Evolutionary conservation across 2,888 invertebrate genomes (phyloP).

Genomic region (Taenaris catops): DNA sequence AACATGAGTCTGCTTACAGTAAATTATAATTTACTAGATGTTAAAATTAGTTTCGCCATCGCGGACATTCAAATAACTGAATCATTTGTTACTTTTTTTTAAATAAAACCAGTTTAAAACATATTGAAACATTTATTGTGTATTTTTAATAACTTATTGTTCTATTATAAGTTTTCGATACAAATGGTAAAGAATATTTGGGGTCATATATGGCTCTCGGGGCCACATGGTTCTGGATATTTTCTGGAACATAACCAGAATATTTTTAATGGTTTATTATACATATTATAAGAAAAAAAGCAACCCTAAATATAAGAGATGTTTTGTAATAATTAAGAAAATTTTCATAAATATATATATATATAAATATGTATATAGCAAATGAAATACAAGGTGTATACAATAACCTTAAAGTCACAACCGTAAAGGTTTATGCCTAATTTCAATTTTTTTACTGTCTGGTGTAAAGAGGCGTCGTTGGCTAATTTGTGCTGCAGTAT

Average conservation of each 20-base stretch:
- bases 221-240: conserved; percentile 62
- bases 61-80: too few species aligned
- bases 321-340: too few species aligned
- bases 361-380: too few species aligned
- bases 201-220: conserved; percentile 55
- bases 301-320: too few species aligned
- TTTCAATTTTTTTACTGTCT: conserved; percentile 58
- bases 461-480: conserved; percentile 42
- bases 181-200: conserved; percentile 52
- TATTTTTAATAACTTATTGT: too few species aligned
- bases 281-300: too few species aligned
- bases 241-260: conserved; percentile 66
- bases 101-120: too few species aligned
- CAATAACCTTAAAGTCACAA: conserved; percentile 63
- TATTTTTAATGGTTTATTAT: too few species aligned
- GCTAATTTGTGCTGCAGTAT: conserved; percentile 43
- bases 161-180: conserved; percentile 61
- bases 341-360: too few species aligned
- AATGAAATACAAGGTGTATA: not conserved
- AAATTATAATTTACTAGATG: conserved; percentile 53
- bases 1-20: conserved; percentile 81
- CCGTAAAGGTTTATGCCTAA: conserved; percentile 66
- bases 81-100: too few species aligned
- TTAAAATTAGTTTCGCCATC: too few species aligned
- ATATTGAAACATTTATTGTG: too few species aligned